A percentile compares a stretch with the other conserved stretches of the same genome.
phyloP scores from a whole-genome alignment of 2,888 invertebrate genomes.

The Rhagonycha fulva region DNA sequence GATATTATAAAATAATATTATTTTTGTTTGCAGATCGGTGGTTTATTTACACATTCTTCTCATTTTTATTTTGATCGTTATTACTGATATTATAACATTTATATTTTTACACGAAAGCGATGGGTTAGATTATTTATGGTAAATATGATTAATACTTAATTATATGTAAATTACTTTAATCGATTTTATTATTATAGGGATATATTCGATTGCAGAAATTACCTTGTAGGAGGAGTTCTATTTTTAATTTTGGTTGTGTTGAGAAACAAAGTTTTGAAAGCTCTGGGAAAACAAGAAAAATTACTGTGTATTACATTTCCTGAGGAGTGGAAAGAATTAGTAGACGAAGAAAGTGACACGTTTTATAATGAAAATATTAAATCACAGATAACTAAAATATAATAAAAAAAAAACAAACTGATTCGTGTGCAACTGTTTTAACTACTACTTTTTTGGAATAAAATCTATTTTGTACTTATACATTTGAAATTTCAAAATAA shows the following conservation, averaged over 20 bases:
- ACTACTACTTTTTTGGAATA: neutral
- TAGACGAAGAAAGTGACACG: slow-evolving; percentile 45
- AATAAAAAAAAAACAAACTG: neutral
- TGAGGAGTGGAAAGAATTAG: slow-evolving; percentile 50
- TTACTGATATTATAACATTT: slow-evolving; percentile 10
- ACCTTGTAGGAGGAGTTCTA: slow-evolving; percentile 54
- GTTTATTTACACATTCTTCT: slow-evolving; percentile 11
- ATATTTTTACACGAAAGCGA: neutral
- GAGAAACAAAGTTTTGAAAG: slow-evolving; percentile 58
- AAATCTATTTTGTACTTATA: neutral
- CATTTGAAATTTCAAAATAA: neutral
- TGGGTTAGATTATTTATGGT: slow-evolving; percentile 4
- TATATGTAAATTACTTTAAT: neutral
- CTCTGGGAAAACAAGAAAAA: slow-evolving; percentile 38
- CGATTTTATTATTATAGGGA: slow-evolving; percentile 44
- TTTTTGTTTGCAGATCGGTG: neutral
- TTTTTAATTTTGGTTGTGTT: slow-evolving; percentile 53
- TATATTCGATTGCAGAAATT: slow-evolving; percentile 52
- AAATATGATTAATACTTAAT: neutral
- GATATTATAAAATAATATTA: neutral
- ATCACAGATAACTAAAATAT: neutral
- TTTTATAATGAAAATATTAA: neutral
- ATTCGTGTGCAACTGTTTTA: neutral
- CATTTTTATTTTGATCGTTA: slow-evolving; percentile 7
- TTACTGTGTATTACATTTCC: slow-evolving; percentile 50